Evolutionary conservation across 2,797 vertebrate genomes (phyloP).

Genomic region (Neostethus bicornis): DNA sequence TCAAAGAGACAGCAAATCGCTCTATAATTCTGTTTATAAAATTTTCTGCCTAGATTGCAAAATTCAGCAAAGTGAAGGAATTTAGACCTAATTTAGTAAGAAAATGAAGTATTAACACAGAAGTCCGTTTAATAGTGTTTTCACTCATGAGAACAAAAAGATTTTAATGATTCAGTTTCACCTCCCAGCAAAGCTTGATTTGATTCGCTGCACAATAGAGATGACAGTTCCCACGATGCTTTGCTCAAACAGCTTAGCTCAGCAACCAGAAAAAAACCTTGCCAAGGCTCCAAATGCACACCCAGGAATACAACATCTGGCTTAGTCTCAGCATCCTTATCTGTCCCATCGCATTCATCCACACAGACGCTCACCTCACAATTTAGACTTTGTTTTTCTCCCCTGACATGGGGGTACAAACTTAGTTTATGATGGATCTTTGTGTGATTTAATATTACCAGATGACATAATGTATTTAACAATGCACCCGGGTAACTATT

Average conservation of each 20-base stretch:
- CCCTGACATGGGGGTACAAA: conserved; percentile 58
- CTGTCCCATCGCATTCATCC: conserved; percentile 65
- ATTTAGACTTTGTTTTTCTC: conserved; percentile 59
- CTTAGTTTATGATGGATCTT: conserved; percentile 56
- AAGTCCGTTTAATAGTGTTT: conserved; percentile 66
- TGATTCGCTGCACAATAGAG: conserved; percentile 71
- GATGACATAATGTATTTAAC: conserved; percentile 64
- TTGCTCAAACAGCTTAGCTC: conserved; percentile 83
- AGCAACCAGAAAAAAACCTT: conserved; percentile 75
- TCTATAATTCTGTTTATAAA: conserved; percentile 81
- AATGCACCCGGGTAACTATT: conserved; percentile 66
- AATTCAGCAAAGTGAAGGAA: conserved; percentile 45
- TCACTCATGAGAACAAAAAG: conserved; percentile 71
- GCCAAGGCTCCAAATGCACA: conserved; percentile 55
- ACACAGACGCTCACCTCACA: conserved; percentile 50
- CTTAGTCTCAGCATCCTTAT: conserved; percentile 68
- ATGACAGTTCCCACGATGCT: conserved; percentile 76
- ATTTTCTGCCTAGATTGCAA: conserved; percentile 80
- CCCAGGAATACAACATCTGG: conserved; percentile 80
- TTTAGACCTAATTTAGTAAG: conserved; percentile 75
- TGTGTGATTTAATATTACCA: conserved; percentile 69
- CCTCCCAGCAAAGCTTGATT: conserved; percentile 79
- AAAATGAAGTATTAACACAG: conserved; percentile 77
- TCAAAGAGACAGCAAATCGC: conserved; percentile 82
- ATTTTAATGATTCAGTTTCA: conserved; percentile 77